Evolutionary conservation across 2,113 vertebrate genomes (phyloP).

Genomic region (Oceanodroma tethys): DNA sequence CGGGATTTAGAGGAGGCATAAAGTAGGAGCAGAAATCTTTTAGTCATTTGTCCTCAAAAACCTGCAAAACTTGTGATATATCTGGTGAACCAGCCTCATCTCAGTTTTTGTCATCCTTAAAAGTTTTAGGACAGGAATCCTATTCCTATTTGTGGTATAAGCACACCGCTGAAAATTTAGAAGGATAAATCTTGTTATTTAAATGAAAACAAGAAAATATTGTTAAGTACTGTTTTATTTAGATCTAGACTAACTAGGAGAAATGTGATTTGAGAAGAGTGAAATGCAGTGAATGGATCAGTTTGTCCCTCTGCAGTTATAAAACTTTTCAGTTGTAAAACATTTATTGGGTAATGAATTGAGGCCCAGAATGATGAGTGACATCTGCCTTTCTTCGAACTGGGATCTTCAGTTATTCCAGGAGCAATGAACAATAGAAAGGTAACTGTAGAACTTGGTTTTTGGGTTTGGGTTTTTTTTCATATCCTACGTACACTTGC

Average conservation of each 20-base stretch:
- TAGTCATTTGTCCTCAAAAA: not conserved
- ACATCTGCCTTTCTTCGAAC: not conserved
- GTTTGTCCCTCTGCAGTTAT: not conserved
- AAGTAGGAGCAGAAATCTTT: not conserved
- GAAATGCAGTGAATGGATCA: not conserved
- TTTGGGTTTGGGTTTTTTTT: fast-evolving
- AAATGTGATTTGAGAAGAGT: not conserved
- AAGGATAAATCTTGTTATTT: not conserved
- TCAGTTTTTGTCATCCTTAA: not conserved
- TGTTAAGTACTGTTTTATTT: not conserved
- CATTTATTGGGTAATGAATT: not conserved
- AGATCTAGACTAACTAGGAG: not conserved
- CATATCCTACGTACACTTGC: not conserved
- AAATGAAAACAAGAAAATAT: not conserved
- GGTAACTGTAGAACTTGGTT: not conserved
- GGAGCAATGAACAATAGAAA: not conserved
- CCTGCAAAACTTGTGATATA: not conserved
- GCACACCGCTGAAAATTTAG: not conserved
- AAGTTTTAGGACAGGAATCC: not conserved
- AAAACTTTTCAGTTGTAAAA: not conserved
- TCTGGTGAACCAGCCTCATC: not conserved
- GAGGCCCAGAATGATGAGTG: not conserved
- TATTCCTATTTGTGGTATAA: not conserved
- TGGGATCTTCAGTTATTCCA: not conserved
- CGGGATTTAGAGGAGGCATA: not conserved